phyloP scores from a whole-genome alignment of 2,113 vertebrate species.

The Ceyx margarethae region DNA sequence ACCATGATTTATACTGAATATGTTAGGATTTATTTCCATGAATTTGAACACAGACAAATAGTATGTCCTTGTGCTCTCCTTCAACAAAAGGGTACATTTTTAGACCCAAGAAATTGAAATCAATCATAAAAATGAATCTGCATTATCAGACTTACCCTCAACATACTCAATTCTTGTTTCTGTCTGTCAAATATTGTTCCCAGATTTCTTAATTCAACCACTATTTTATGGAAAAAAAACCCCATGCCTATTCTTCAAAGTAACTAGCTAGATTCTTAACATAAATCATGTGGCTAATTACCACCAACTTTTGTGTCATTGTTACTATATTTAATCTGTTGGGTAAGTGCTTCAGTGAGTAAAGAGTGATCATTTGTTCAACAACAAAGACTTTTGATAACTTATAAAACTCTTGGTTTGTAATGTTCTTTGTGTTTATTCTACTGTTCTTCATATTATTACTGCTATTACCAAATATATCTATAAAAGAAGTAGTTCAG shows the following conservation, averaged over 20 bases:
- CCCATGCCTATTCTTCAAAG: not conserved
- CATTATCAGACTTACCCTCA: slow-evolving; percentile 21
- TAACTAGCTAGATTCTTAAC: not conserved
- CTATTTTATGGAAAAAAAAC: not conserved
- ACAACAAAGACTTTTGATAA: not conserved
- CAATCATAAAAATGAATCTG: not conserved
- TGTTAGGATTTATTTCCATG: slow-evolving; percentile 31
- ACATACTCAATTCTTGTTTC: not conserved
- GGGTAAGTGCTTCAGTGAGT: not conserved
- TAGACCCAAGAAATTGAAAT: slow-evolving; percentile 17
- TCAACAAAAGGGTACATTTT: not conserved
- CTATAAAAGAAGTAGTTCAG: not conserved
- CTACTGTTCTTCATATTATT: not conserved
- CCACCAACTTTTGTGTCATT: not conserved
- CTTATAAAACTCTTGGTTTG: not conserved
- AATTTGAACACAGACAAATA: slow-evolving; percentile 48
- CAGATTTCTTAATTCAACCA: not conserved
- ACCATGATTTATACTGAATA: slow-evolving; percentile 51
- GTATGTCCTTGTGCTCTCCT: slow-evolving; percentile 56
- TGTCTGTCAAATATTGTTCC: not conserved
- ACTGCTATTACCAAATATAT: not conserved
- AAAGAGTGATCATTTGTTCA: not conserved
- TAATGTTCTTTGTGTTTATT: not conserved
- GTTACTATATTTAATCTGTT: not conserved
- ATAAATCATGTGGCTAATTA: not conserved